Conservation (phyloP, 1,140 invertebrate species). For the Drosophila ficusphila region DNA sequence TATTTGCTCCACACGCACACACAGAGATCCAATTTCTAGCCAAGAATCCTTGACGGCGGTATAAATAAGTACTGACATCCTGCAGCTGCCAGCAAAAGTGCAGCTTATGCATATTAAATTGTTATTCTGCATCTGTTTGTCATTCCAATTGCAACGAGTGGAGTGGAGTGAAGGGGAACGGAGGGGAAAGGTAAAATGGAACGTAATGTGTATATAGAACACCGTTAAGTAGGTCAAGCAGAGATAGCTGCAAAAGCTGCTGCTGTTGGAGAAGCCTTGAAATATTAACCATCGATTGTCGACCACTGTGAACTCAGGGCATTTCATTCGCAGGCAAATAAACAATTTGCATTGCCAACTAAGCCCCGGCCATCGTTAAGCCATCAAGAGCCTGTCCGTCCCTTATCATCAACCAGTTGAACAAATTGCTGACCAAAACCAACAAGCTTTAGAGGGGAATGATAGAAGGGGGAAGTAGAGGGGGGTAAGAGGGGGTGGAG, state of each 20-base stretch:
- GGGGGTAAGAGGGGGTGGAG: constrained; percentile 11
- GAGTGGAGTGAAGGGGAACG: neutral
- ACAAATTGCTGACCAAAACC: constrained; percentile 72
- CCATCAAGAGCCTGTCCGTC: constrained; percentile 32
- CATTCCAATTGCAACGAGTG: constrained; percentile 23
- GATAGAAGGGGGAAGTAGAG: neutral
- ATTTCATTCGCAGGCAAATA: constrained; percentile 59
- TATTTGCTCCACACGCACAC: constrained; percentile 8
- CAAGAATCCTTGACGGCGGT: constrained; percentile 15
- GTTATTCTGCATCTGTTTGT: constrained; percentile 42
- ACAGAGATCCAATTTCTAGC: constrained; percentile 24
- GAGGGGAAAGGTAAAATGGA: neutral
- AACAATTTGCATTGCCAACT: constrained; percentile 79
- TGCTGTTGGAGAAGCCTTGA: constrained; percentile 26
- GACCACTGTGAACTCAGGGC: constrained; percentile 50
- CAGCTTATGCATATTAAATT: constrained; percentile 53
- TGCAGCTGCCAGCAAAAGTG: constrained; percentile 36
- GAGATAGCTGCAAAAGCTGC: neutral
- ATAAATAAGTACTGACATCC: constrained; percentile 3
- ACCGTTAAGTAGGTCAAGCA: constrained; percentile 55
- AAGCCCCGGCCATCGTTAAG: constrained; percentile 40
- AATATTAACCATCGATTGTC: constrained; percentile 23
- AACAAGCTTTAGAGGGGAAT: too few species aligned
- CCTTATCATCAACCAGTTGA: constrained; percentile 50
- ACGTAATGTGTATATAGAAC: neutral